Conservation (phyloP, 92 coral and sea anemone genomes). For the Zoanthus sansibaricus region DNA sequence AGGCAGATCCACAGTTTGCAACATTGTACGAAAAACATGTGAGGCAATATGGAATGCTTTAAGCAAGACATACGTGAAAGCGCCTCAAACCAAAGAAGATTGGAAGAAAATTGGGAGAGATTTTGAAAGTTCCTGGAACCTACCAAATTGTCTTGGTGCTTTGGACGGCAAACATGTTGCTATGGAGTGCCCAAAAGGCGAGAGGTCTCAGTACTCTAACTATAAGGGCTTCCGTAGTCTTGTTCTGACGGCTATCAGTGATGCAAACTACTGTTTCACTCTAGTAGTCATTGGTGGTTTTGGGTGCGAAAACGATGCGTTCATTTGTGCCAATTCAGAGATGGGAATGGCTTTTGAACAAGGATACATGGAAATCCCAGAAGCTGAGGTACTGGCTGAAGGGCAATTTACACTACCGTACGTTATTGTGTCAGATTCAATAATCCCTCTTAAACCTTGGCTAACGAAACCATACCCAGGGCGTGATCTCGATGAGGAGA, state of each 20-base stretch:
- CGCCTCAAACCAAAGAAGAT: no score
- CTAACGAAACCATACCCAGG: conserved; percentile 51
- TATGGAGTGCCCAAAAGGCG: neutral
- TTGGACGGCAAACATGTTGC: no score
- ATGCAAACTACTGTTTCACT: conserved; percentile 21
- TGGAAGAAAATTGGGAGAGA: no score
- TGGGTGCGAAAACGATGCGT: conserved; percentile 49
- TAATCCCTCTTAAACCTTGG: conserved; percentile 42
- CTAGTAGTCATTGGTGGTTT: conserved; percentile 34
- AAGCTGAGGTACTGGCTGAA: conserved; percentile 21
- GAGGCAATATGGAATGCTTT: no score
- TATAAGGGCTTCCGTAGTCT: conserved; percentile 45
- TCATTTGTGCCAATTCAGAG: conserved; percentile 22
- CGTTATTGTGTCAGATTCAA: conserved; percentile 32
- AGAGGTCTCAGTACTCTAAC: conserved; percentile 1
- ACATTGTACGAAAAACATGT: no score
- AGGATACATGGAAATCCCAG: conserved; percentile 18
- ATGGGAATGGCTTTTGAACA: conserved; percentile 29
- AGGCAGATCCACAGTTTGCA: no score
- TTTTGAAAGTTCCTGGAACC: no score
- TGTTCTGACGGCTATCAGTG: conserved; percentile 12
- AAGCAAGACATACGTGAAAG: no score
- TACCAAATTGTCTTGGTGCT: no score
- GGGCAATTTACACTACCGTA: conserved; percentile 18
- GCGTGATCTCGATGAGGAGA: conserved; percentile 15